Conservation (phyloP, 1,140 invertebrate species). For the Agrilus planipennis region DNA sequence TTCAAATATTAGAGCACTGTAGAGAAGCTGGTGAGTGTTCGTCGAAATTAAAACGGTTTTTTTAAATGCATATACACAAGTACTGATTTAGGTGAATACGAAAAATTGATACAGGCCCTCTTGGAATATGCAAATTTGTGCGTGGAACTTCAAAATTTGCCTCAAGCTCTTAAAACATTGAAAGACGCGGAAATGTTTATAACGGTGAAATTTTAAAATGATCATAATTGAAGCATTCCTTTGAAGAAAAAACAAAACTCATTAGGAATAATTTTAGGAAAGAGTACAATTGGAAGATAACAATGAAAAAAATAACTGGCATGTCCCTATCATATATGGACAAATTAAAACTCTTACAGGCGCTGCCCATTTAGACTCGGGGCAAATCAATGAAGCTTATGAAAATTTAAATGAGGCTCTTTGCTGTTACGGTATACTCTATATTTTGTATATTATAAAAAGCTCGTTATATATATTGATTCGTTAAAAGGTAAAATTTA, state of each 20-base stretch:
- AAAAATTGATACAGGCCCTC: constrained; percentile 37
- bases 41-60: neutral
- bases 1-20: constrained; percentile 45
- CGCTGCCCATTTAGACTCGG: constrained; percentile 32
- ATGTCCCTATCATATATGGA: constrained; percentile 32
- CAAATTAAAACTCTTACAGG: constrained; percentile 37
- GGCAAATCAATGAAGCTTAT: constrained; percentile 30
- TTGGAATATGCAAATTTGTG: constrained; percentile 42
- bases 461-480: neutral
- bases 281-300: constrained; percentile 13
- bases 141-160: constrained; percentile 36
- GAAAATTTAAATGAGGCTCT: constrained; percentile 27
- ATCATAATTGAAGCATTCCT: constrained; percentile 25
- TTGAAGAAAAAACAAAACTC: constrained; percentile 8
- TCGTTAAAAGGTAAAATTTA: neutral
- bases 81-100: constrained; percentile 22
- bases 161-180: constrained; percentile 40
- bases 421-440: constrained; percentile 20
- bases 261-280: neutral
- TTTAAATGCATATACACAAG: constrained; percentile 3
- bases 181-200: no score
- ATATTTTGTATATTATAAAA: constrained; percentile 7
- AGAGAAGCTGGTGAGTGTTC: constrained; percentile 36
- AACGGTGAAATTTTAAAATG: no score
- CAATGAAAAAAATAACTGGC: constrained; percentile 25